A percentile compares a stretch with the other conserved stretches of the same genome.
Evolutionary conservation across 2,113 vertebrate species (phyloP).

Genomic region (Eulemur rufifrons): DNA sequence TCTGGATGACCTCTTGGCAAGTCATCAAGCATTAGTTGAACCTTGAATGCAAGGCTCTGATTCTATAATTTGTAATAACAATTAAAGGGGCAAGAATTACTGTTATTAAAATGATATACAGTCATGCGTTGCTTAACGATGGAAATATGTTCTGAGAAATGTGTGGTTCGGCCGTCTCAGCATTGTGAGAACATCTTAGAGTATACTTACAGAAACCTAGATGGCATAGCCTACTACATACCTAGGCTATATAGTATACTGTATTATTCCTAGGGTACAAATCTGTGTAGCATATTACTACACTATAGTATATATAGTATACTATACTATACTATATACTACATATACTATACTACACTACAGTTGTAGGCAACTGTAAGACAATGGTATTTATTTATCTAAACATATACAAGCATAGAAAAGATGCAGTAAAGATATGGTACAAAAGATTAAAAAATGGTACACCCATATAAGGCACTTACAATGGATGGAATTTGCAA

Average conservation of each 20-base stretch:
- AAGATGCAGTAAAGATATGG: neutral
- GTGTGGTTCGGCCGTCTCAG: neutral
- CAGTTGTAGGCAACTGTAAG: neutral
- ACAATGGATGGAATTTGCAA: no score
- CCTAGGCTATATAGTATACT: neutral
- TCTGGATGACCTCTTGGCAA: neutral
- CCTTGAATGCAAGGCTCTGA: neutral
- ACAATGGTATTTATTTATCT: neutral
- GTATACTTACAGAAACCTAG: neutral
- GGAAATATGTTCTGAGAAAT: neutral
- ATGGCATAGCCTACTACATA: neutral
- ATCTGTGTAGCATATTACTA: neutral
- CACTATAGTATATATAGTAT: no score
- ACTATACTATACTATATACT: no score
- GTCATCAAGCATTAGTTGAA: neutral
- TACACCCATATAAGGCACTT: neutral
- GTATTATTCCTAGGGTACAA: neutral
- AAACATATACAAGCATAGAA: neutral
- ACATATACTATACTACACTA: no score
- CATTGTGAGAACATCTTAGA: neutral
- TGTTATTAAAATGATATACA: neutral
- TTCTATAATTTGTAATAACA: neutral
- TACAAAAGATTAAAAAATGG: neutral
- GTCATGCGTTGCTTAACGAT: neutral
- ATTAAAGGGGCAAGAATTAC: neutral